Conservation (phyloP, 2,888 invertebrate genomes). For the Amblyteles armatorius region DNA sequence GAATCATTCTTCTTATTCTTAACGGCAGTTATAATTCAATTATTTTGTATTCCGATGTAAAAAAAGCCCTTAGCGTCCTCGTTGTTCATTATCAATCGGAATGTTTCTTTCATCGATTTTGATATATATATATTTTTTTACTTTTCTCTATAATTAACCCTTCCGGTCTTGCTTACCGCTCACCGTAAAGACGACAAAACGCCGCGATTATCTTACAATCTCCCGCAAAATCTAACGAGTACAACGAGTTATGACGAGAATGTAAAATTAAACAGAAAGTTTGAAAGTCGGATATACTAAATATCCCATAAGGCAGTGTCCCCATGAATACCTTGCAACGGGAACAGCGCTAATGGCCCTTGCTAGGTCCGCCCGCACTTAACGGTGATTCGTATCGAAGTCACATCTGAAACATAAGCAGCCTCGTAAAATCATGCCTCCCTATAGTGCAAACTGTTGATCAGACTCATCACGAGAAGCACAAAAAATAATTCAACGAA, state of each 20-base stretch:
- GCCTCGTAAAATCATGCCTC: slow-evolving; percentile 83
- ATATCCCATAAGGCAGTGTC: slow-evolving; percentile 83
- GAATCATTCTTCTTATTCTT: slow-evolving; percentile 3
- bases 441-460: slow-evolving; percentile 17
- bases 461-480: slow-evolving; percentile 53
- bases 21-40: slow-evolving; percentile 1
- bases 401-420: slow-evolving; percentile 85
- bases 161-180: slow-evolving; percentile 42
- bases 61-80: slow-evolving; percentile 27
- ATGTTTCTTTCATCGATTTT: background rate
- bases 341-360: slow-evolving; percentile 83
- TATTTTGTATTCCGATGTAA: slow-evolving; percentile 1
- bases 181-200: slow-evolving; percentile 33
- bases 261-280: slow-evolving; percentile 35
- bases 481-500: slow-evolving; percentile 46
- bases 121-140: background rate
- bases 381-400: slow-evolving; percentile 82
- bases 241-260: slow-evolving; percentile 34
- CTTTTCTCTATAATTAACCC: slow-evolving; percentile 23
- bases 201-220: slow-evolving; percentile 11
- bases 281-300: slow-evolving; percentile 75
- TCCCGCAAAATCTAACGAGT: slow-evolving; percentile 40
- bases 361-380: slow-evolving; percentile 82
- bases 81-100: slow-evolving; percentile 19
- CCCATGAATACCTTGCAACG: slow-evolving; percentile 85